These are phyloP conservation scores for Geotrypetes seraphini DNA, from an alignment of 2,797 vertebrate species.

Conservation along the genomic window DNA sequence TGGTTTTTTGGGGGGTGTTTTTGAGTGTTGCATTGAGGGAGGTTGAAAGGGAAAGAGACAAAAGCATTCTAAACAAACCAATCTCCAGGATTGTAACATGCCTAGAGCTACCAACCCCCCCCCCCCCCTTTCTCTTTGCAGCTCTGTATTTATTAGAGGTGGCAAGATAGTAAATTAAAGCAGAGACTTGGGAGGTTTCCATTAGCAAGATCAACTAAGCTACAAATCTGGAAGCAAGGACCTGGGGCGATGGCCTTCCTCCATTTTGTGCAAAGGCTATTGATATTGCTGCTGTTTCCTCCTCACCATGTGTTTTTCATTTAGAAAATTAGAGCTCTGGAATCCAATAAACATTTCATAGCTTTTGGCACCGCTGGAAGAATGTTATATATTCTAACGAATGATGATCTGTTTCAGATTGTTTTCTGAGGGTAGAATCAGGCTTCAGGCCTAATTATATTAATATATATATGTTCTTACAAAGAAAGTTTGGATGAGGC, in stretches of 20 bases:
- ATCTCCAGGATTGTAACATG: background rate
- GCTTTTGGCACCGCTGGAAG: slow-evolving; percentile 21
- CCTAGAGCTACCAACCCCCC: background rate
- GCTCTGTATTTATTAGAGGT: slow-evolving; percentile 24
- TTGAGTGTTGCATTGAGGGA: background rate
- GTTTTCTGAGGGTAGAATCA: slow-evolving; percentile 14
- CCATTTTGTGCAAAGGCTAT: fast-evolving
- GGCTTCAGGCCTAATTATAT: slow-evolving; percentile 17
- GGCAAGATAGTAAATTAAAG: slow-evolving; percentile 24
- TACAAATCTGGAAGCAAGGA: background rate
- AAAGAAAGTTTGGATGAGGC: background rate
- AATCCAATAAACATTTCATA: slow-evolving; percentile 39
- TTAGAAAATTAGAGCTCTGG: slow-evolving; percentile 23
- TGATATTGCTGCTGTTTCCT: background rate
- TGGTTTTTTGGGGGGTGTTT: no score
- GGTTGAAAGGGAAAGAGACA: no score
- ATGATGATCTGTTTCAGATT: slow-evolving; percentile 17
- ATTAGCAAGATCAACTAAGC: slow-evolving; percentile 13
- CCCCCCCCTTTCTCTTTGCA: background rate
- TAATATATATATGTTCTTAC: slow-evolving; percentile 4
- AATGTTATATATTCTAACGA: slow-evolving; percentile 37
- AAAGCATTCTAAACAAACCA: background rate
- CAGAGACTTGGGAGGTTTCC: slow-evolving; percentile 38
- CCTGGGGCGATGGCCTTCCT: background rate
- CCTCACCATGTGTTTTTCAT: slow-evolving; percentile 12